Evolutionary conservation across 2,113 vertebrate genomes (phyloP).

Genomic region (Zosterops pallidus): DNA sequence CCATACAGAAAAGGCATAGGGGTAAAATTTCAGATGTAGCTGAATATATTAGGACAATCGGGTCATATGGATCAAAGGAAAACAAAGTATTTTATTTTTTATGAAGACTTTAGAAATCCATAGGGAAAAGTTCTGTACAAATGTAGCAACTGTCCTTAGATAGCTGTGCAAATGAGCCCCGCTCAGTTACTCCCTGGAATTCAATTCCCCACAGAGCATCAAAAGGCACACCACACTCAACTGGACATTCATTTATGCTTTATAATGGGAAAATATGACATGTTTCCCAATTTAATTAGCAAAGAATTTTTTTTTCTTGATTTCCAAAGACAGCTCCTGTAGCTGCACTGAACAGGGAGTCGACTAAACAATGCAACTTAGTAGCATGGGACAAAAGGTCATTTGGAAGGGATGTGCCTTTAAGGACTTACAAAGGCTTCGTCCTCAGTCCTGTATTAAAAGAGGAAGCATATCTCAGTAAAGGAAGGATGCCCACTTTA

Average conservation of each 20-base stretch:
- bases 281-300: constrained; percentile 75
- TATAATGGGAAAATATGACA: constrained; percentile 70
- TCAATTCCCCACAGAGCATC: constrained; percentile 23
- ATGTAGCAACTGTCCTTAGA: background rate
- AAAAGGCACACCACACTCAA: background rate
- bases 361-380: constrained; percentile 74
- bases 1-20: background rate
- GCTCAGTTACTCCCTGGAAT: background rate
- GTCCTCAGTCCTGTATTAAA: constrained; percentile 72
- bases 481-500: constrained; percentile 89
- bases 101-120: background rate
- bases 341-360: constrained; percentile 53
- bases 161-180: background rate
- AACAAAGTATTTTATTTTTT: background rate
- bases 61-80: background rate
- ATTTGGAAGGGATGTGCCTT: constrained; percentile 83
- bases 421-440: constrained; percentile 81
- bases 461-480: constrained; percentile 82
- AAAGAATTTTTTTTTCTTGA: constrained; percentile 40
- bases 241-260: constrained; percentile 59
- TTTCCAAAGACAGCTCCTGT: constrained; percentile 71
- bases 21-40: background rate
- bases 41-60: background rate
- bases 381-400: constrained; percentile 78
- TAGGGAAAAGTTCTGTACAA: background rate